A percentile compares a stretch with the other conserved stretches of the same genome.
Conservation (phyloP, 2,888 invertebrate genomes). For the Ormyrus pomaceus region DNA sequence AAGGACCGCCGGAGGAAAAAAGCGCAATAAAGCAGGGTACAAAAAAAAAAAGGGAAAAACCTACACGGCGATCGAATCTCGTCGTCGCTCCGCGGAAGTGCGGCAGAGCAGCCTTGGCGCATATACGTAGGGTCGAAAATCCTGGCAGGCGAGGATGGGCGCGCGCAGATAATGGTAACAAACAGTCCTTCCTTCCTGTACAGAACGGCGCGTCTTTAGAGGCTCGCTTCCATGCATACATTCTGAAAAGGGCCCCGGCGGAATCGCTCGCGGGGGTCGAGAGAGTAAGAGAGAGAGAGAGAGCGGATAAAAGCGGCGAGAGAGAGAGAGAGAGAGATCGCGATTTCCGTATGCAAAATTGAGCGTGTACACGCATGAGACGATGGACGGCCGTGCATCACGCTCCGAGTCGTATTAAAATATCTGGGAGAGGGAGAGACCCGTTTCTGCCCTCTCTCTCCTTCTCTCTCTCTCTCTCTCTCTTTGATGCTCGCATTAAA, state of each 20-base stretch:
- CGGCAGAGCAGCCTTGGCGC: neutral
- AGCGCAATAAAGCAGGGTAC: no score
- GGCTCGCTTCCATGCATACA: no score
- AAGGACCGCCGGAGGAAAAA: no score
- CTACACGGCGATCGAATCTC: neutral
- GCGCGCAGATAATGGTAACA: conserved; percentile 74
- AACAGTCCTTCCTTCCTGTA: conserved; percentile 76
- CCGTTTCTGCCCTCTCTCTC: neutral
- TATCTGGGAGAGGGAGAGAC: conserved; percentile 63
- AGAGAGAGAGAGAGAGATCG: conserved; percentile 50
- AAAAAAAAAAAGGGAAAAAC: conserved; percentile 2
- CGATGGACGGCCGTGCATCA: conserved; percentile 75
- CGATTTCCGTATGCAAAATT: conserved; percentile 75
- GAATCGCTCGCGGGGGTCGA: conserved; percentile 27
- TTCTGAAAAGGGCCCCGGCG: neutral
- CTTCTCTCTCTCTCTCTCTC: conserved; percentile 40
- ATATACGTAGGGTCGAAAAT: conserved; percentile 6
- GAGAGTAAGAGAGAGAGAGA: conserved; percentile 1
- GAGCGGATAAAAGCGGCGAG: neutral
- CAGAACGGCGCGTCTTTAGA: conserved; percentile 65
- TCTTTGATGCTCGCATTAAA: conserved; percentile 68
- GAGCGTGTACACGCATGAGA: conserved; percentile 72
- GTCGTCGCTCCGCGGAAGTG: conserved; percentile 35
- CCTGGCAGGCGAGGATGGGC: conserved; percentile 28
- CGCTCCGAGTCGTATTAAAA: conserved; percentile 74